phyloP scores from a whole-genome alignment of 2,888 invertebrate species.

The Eueremaeus valkanovi region DNA sequence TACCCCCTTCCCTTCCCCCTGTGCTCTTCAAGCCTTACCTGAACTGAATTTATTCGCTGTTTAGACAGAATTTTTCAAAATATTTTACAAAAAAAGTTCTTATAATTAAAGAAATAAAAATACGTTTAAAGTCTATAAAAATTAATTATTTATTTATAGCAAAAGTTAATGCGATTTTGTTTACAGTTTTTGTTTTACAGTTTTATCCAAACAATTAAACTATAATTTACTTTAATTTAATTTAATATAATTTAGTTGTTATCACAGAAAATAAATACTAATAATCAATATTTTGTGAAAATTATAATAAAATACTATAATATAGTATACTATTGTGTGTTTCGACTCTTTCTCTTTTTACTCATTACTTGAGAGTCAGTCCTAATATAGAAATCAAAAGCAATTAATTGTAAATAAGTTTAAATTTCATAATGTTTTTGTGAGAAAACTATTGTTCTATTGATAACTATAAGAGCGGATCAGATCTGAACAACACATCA shows the following conservation, averaged over 20 bases:
- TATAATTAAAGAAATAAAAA: background rate
- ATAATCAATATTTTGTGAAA: background rate
- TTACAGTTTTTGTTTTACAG: background rate
- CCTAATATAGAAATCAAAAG: background rate
- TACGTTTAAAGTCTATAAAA: background rate
- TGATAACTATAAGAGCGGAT: background rate
- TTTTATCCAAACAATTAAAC: background rate
- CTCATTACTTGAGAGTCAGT: background rate
- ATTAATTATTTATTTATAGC: background rate
- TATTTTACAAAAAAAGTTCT: too few relatives aligned
- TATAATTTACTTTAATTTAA: background rate
- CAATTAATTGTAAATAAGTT: background rate
- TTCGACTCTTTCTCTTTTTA: constrained; percentile 10
- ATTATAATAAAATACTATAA: background rate
- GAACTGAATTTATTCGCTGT: too few relatives aligned
- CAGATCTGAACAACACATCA: background rate
- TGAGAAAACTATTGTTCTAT: background rate
- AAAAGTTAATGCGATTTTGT: constrained; percentile 2
- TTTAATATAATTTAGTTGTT: background rate
- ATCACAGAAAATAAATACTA: constrained; percentile 5
- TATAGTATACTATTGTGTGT: background rate
- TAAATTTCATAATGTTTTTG: background rate
- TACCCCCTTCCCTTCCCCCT: too few relatives aligned
- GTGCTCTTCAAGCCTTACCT: too few relatives aligned
- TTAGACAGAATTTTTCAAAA: too few relatives aligned